A percentile compares a stretch with the other conserved stretches of the same genome.
phyloP scores from a whole-genome alignment of 2,113 vertebrate genomes.

The Ornithorhynchus anatinus region DNA sequence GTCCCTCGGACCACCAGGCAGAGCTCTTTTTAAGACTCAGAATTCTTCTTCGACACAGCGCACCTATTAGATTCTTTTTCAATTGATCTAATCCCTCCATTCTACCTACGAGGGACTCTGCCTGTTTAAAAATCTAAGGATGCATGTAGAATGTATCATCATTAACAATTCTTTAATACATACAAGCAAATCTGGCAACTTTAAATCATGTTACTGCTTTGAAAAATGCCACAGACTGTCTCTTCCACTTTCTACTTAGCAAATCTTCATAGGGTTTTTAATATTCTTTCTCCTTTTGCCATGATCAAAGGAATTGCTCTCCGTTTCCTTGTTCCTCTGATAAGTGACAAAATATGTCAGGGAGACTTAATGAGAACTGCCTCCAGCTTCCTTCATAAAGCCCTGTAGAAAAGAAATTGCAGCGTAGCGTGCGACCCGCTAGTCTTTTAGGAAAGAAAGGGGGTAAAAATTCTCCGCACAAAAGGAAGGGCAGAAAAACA shows the following conservation, averaged over 20 bases:
- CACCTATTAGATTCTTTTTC: conserved; percentile 42
- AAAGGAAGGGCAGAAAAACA: conserved; percentile 34
- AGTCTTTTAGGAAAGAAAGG: conserved; percentile 60
- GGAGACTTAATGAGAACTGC: conserved; percentile 73
- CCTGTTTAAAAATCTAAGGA: conserved; percentile 10
- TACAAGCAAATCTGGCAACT: conserved; percentile 65
- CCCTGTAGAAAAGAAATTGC: conserved; percentile 66
- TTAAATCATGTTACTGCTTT: conserved; percentile 69
- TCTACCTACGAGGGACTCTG: conserved; percentile 9
- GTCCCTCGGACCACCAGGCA: not conserved
- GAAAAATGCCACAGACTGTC: conserved; percentile 68
- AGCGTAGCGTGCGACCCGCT: conserved; percentile 59
- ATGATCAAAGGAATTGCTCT: conserved; percentile 78
- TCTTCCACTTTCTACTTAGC: conserved; percentile 67
- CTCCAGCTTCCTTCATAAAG: conserved; percentile 64
- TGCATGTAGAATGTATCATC: conserved; percentile 38
- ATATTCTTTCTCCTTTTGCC: conserved; percentile 76
- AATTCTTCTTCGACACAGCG: conserved; percentile 38
- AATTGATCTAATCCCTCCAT: conserved; percentile 35
- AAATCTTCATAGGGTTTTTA: conserved; percentile 74
- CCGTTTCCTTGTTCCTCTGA: conserved; percentile 79
- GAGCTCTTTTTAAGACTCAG: conserved; percentile 42
- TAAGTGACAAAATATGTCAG: conserved; percentile 79
- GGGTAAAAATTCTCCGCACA: conserved; percentile 46
- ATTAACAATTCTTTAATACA: conserved; percentile 66